Evolutionary conservation across 1,140 invertebrate species (phyloP).

Genomic region (Aphaenogaster floridana): DNA sequence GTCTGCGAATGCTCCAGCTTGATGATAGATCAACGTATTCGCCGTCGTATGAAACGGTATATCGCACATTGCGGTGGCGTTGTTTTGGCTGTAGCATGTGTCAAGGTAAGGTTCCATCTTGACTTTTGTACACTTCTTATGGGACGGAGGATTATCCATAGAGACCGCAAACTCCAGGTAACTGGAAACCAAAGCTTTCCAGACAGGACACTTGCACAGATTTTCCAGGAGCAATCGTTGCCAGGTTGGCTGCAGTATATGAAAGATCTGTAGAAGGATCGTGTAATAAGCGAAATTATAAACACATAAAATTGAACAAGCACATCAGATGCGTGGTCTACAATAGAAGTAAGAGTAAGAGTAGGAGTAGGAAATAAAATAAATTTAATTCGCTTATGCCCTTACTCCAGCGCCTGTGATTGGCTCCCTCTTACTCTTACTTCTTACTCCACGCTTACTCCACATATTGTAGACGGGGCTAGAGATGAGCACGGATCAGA

Average conservation of each 20-base stretch:
- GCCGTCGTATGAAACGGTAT: conserved; percentile 26
- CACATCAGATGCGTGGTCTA: too few species aligned
- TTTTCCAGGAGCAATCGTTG: conserved; percentile 74
- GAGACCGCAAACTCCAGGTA: conserved; percentile 68
- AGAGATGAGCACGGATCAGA: background rate
- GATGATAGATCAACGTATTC: conserved; percentile 33
- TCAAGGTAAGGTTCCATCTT: conserved; percentile 78
- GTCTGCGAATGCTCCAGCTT: background rate
- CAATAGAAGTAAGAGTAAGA: too few species aligned
- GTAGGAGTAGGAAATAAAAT: too few species aligned
- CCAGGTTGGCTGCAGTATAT: conserved; percentile 65
- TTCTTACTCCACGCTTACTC: too few species aligned
- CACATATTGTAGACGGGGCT: too few species aligned
- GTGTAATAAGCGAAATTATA: conserved; percentile 19
- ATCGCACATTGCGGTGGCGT: conserved; percentile 48
- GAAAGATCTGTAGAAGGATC: conserved; percentile 66
- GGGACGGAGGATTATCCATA: conserved; percentile 58
- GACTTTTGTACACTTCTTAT: conserved; percentile 69
- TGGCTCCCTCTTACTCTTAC: too few species aligned
- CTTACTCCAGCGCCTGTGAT: too few species aligned
- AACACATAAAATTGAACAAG: background rate
- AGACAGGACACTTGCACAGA: conserved; percentile 68
- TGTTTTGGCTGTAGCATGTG: conserved; percentile 65
- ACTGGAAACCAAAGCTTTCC: conserved; percentile 73
- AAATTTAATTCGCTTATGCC: too few species aligned